Evolutionary conservation across 2,113 vertebrate genomes (phyloP), one percentile per base, ranked within the genome.

Genomic region (Entomyzon cyanotis): DNA sequence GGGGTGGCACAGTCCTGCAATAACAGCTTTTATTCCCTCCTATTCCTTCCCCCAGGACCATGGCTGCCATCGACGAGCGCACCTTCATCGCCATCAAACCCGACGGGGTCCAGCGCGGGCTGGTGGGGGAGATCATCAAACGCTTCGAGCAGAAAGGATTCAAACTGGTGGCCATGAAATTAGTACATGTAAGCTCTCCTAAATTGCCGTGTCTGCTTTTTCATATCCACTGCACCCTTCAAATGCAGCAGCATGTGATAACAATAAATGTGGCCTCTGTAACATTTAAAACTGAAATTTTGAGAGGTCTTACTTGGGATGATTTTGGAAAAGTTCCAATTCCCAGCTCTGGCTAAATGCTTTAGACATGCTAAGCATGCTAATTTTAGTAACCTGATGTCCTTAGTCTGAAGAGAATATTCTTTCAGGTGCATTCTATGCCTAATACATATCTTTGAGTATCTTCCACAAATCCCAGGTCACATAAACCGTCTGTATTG

Each of bases 71-170:
- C 5, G 8, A 95, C 0, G 99, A 99, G 59, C 98, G 98, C 28
- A 99, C 99, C 2, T 99, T 99, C 95, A 98, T 99, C 4, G 99
- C 99, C 77, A 98, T 99, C 98, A 99, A 99, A 84, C 99, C 99
- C 0, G 99, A 99, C 5, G 99, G 99, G 1, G 99, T 99, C 69
- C 99, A 99, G 98, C 97, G 99, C 30, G 97, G 98, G 24, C 97
- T 99, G 21, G 95, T 99, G 15, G 99, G 98, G 37, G 98, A 98
- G 18, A 98, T 99, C 97, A 98, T 99, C 97, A 98, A 98, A 84
- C 95, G 98, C n/a, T 99, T 99, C 1, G 98, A 99, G 65, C 89
- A 49, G 53, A 99, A 99, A 53, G 98, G 99, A 22, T 99, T 99
- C 98, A 98, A 98, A 90, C 97, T 99, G 11, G 98, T 98, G 10